A percentile compares a stretch with the other conserved stretches of the same genome.
Evolutionary conservation across 2,797 vertebrate species (phyloP).

Genomic region (Orientallactaga sibirica): DNA sequence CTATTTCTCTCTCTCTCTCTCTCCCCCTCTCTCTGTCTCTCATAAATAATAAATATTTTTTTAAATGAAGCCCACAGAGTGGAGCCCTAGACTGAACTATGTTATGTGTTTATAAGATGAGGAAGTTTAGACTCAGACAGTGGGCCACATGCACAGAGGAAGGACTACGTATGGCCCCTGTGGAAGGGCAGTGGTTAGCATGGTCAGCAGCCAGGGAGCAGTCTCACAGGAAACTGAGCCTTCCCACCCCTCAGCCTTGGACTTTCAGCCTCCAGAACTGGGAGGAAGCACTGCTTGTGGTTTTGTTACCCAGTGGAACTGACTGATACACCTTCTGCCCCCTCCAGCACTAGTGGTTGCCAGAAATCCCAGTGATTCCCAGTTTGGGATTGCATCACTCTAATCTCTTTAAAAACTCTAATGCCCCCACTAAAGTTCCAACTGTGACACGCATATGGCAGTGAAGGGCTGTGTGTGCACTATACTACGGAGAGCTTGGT

Average conservation of each 20-base stretch:
- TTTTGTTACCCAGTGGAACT: not conserved
- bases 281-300: not conserved
- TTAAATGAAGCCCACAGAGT: not conserved
- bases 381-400: not conserved
- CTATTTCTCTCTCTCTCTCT: too few relatives aligned
- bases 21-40: too few relatives aligned
- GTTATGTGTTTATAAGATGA: not conserved
- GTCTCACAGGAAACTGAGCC: not conserved
- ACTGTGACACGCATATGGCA: not conserved
- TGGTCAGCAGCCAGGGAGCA: not conserved
- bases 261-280: not conserved
- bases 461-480: not conserved
- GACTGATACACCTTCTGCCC: not conserved
- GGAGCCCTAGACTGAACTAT: not conserved
- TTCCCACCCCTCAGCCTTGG: not conserved
- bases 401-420: not conserved
- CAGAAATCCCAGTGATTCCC: not conserved
- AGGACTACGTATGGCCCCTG: too few relatives aligned
- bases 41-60: not conserved
- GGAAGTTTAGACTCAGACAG: not conserved
- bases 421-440: not conserved
- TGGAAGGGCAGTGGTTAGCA: not conserved
- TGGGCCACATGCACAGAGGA: not conserved
- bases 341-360: not conserved
- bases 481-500: not conserved